Percentiles rank a stretch among this genome's conserved stretches.
Conservation (phyloP, 2,888 invertebrate species). For the Dyspetes luteomarginatus region DNA sequence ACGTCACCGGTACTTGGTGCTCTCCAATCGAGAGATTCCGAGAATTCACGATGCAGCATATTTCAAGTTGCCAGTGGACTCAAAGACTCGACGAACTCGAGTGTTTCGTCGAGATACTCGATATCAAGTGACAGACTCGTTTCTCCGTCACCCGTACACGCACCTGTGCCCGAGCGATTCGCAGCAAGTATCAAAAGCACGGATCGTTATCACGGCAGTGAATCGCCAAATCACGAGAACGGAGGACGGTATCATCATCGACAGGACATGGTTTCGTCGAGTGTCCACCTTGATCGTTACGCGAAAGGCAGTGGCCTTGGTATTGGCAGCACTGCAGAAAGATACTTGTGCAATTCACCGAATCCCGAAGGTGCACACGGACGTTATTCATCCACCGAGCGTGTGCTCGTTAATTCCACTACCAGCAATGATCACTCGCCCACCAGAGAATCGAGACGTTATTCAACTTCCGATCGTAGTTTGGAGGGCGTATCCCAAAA, state of each 20-base stretch:
- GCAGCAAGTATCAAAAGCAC: constrained; percentile 68
- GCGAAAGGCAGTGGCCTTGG: constrained; percentile 67
- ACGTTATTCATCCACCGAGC: constrained; percentile 78
- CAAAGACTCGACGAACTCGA: constrained; percentile 70
- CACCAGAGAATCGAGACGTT: constrained; percentile 66
- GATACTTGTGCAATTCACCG: constrained; percentile 77
- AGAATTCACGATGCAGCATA: constrained; percentile 62
- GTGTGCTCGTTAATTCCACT: constrained; percentile 65
- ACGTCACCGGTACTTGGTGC: constrained; percentile 80
- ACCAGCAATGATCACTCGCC: constrained; percentile 31
- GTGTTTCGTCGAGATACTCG: constrained; percentile 69
- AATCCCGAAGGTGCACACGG: constrained; percentile 78
- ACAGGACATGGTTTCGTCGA: constrained; percentile 68
- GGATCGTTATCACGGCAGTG: constrained; percentile 71
- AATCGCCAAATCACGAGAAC: constrained; percentile 72
- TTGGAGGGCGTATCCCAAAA: constrained; percentile 77
- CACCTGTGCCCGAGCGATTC: constrained; percentile 80
- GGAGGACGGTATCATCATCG: constrained; percentile 70
- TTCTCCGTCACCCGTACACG: constrained; percentile 80
- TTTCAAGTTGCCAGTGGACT: constrained; percentile 62
- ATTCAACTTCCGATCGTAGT: constrained; percentile 72
- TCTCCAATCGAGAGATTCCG: constrained; percentile 68
- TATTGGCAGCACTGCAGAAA: constrained; percentile 70
- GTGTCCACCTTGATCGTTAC: constrained; percentile 75
- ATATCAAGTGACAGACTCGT: constrained; percentile 78